Evolutionary conservation across 2,797 vertebrate genomes (phyloP).

Genomic region (Hydrophis major): DNA sequence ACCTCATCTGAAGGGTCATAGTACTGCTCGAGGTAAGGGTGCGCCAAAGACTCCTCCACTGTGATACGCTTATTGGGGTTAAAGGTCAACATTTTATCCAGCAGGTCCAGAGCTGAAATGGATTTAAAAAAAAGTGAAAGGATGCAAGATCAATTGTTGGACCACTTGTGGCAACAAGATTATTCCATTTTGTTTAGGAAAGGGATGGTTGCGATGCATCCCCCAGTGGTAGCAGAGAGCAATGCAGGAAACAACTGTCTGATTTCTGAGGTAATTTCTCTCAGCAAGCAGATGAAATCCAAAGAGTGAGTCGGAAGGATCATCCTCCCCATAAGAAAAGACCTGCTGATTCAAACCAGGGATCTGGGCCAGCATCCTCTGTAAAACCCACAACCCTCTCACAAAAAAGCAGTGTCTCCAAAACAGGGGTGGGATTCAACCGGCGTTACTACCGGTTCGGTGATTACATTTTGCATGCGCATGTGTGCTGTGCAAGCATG

Average conservation of each 20-base stretch:
- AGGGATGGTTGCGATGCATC: not conserved
- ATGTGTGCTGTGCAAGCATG: too few relatives aligned
- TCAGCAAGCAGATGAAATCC: not conserved
- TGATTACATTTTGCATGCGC: too few relatives aligned
- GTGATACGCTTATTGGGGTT: conserved; percentile 89
- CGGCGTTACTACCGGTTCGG: too few relatives aligned
- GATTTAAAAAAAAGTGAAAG: not conserved
- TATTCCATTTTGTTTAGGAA: not conserved
- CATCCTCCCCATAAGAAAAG: not conserved
- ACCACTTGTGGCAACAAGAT: not conserved
- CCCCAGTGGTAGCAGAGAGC: not conserved
- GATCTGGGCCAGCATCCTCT: not conserved
- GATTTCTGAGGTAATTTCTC: not conserved
- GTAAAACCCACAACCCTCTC: not conserved
- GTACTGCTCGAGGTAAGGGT: conserved; percentile 92
- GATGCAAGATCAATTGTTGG: not conserved
- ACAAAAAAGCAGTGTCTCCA: not conserved
- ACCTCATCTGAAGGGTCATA: conserved; percentile 89
- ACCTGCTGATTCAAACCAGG: not conserved
- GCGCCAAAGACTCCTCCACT: conserved; percentile 87
- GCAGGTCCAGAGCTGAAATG: conserved; percentile 79
- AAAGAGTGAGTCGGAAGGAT: not conserved
- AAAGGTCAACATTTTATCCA: conserved; percentile 89
- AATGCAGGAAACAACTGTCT: not conserved
- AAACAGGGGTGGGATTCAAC: too few relatives aligned